Percentiles rank a stretch among this genome's conserved stretches.
phyloP scores from a whole-genome alignment of 2,888 invertebrate species.

The Drosophila melanocephala region DNA sequence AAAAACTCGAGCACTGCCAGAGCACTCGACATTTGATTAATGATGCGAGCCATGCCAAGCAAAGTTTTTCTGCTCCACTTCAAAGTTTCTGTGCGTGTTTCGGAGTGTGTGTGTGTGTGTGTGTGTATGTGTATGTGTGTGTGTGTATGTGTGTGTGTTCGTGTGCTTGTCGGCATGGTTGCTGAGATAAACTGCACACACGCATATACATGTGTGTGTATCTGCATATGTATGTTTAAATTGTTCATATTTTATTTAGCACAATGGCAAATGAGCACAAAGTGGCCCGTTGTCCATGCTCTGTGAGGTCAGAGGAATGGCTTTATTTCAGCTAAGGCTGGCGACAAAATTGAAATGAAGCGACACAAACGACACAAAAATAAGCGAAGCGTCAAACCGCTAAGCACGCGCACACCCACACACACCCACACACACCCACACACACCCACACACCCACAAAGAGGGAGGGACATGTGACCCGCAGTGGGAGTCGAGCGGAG shows the following conservation, averaged over 20 bases:
- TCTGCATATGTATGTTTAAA: slow-evolving; percentile 3
- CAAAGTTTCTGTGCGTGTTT: slow-evolving; percentile 27
- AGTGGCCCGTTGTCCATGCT: slow-evolving; percentile 17
- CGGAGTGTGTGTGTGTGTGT: not conserved
- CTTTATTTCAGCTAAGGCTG: slow-evolving; percentile 45
- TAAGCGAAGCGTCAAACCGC: slow-evolving; percentile 51
- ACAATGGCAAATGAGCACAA: slow-evolving; percentile 48
- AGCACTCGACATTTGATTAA: slow-evolving; percentile 66
- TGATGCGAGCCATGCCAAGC: slow-evolving; percentile 50
- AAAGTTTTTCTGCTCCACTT: slow-evolving; percentile 57
- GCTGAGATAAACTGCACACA: slow-evolving; percentile 15
- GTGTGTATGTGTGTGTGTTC: not conserved
- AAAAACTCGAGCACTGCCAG: slow-evolving; percentile 25
- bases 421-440: slow-evolving; percentile 1
- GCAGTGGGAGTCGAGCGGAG: slow-evolving; percentile 16
- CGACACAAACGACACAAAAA: slow-evolving; percentile 28
- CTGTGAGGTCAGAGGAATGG: slow-evolving; percentile 40
- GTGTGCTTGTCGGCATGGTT: slow-evolving; percentile 2
- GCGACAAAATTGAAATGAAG: slow-evolving; percentile 68
- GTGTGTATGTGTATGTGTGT: not conserved
- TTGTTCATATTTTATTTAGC: slow-evolving; percentile 39
- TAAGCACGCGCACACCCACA: slow-evolving; percentile 9
- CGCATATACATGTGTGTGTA: slow-evolving; percentile 5
- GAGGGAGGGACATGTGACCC: not conserved
- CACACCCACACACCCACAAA: not conserved